A percentile compares a stretch with the other conserved stretches of the same genome.
These are phyloP conservation scores for Catostylus mosaicus DNA, from an alignment of 30 jellyfish, hydroid and myxozoan genomes.

Conservation along the genomic window DNA sequence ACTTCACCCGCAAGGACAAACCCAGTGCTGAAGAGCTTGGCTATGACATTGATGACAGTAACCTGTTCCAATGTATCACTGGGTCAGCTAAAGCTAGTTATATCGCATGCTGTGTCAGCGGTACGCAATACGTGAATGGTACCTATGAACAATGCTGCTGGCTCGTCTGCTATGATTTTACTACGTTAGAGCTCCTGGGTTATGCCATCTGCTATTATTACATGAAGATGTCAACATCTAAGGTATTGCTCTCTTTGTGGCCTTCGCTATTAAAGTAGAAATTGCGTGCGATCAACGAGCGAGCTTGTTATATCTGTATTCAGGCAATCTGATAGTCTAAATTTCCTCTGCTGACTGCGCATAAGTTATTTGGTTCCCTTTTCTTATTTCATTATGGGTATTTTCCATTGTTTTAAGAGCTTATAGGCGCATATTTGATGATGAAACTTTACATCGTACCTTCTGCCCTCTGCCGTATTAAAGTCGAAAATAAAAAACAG, in stretches of 20 bases:
- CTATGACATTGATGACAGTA: conserved; percentile 2
- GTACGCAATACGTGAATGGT: conserved; percentile 24
- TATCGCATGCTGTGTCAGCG: conserved; percentile 42
- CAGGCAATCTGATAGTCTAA: neutral
- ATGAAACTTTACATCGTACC: too few relatives aligned
- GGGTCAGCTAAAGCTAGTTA: conserved; percentile 10
- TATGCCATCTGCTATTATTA: conserved; percentile 5
- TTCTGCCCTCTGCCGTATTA: too few relatives aligned
- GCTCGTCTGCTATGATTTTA: conserved; percentile 51
- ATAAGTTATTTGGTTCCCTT: neutral
- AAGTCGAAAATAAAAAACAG: too few relatives aligned
- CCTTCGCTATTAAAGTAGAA: neutral
- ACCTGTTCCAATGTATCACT: conserved; percentile 1
- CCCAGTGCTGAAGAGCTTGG: conserved; percentile 7
- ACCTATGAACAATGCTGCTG: conserved; percentile 24
- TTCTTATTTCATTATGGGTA: neutral
- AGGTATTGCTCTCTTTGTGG: conserved; percentile 8
- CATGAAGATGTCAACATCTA: conserved; percentile 37
- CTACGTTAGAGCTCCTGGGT: conserved; percentile 40
- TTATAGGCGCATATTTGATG: too few relatives aligned
- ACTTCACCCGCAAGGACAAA: conserved; percentile 7
- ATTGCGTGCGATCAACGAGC: neutral
- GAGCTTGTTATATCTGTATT: too few relatives aligned
- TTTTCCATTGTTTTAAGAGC: neutral
- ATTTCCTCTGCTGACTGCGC: neutral